Base-by-base conservation (phyloP, 2,797 vertebrate genomes). In the Sylvilagus floridanus region DNA sequence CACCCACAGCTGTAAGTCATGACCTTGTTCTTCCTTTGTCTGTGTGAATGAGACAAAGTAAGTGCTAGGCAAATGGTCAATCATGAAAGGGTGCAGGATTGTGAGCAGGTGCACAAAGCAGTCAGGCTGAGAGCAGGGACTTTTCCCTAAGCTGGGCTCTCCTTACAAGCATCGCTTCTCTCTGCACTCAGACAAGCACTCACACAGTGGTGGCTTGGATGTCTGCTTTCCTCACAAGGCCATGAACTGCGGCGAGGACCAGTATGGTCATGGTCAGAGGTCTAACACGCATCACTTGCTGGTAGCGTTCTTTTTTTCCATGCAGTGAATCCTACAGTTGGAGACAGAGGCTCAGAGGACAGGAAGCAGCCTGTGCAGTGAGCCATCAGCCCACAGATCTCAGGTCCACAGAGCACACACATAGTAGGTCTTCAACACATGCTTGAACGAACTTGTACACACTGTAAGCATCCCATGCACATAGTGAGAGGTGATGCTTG, bases 401-500 rank as follows among this genome's bases (percentile, higher is more conserved):
- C 47, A 35, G 30, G 50, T 24, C 24, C 71, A 66, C 19, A 21
- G 0, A 57, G 21, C 5, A 12, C 26, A 0, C 2, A 6, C 7
- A 0, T 1, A 10, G 66, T 17, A 21, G 76, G 90, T n/a, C 54
- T 52, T n/a, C 4, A 1, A 4, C 24, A 7, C 14, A 6, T 0
- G 17, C 37, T 30, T 10, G 17, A 21, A 14, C 57, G 24, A 2
- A 60, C 3, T 26, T 4, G 2, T 30, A 4, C 1, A 0, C 12
- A 0, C 0, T 12, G 35, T 0, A n/a, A 52, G 10, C 0, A 7
- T 28, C 65, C 8, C 0, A 0, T 9, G 26, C 28, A 5, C 1
- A 4, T 17, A 16, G 8, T 7, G 68, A 16, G 8, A 26, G 32
- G 42, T 7, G 71, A 37, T n/a, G 47, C n/a, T 5, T 7, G 32